Evolutionary conservation across 2,888 invertebrate species (phyloP), one percentile per base, ranked within the genome.

Genomic region (Mesorhabditis spiculigera): DNA sequence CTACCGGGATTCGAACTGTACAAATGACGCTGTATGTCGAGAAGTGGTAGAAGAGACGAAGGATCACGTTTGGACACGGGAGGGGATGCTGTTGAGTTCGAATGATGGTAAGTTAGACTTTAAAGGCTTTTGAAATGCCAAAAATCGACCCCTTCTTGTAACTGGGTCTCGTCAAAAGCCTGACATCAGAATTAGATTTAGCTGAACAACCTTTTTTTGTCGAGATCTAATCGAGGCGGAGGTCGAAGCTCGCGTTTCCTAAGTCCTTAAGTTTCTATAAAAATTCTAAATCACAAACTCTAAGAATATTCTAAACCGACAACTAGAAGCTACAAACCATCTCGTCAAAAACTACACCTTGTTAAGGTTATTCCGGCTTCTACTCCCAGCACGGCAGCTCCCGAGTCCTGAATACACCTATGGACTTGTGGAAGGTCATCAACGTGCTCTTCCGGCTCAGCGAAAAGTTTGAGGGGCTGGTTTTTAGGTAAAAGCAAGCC

Each of bases 391-490:
- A 43, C 65, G 64, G 64, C 13, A 16, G 10, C n/a, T 63, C n/a
- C 8, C 8, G 10, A 28, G 10, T 41, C 64, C 16, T 63, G 41
- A 10, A n/a, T n/a, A 41, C n/a, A 10, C 41, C 64, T 8, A 63
- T 63, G 41, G 79, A 79, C 68, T 67, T 79, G 63, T 79, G 76
- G 76, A 79, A 77, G 67, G 74, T 74, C 45, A 63, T 79, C 41
- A 71, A 75, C 42, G 68, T 76, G 5, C 73, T 79, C 43, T 79
- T 79, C 74, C 72, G 72, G 50, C 68, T 79, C 43, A 74, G 74
- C n/a, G 70, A 71, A 8, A 65, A 69, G 44, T 73, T 77, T 58
- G 71, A 77, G 50, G 78, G 77, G 41, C 71, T 79, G 5, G 69
- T 76, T 5, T 76, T 76, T 66, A 65, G 66, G 76, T 76, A 63